These are phyloP conservation scores for Bradynema listronoti DNA, from an alignment of 1,140 invertebrate genomes.

Conservation along the genomic window DNA sequence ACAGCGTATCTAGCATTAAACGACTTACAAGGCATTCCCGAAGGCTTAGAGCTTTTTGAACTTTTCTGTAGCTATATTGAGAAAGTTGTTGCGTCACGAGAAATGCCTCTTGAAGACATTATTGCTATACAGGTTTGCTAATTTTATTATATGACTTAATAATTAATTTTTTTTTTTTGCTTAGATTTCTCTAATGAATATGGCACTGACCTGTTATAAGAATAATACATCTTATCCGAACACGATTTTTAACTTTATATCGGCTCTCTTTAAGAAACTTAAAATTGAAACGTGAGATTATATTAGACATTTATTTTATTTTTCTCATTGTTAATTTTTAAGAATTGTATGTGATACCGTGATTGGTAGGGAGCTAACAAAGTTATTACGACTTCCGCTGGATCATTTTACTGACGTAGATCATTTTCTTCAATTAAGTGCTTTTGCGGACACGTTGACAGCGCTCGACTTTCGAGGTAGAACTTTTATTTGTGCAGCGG, in stretches of 20 bases:
- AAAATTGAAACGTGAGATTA: conserved; percentile 68
- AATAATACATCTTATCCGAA: conserved; percentile 89
- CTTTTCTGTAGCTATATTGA: conserved; percentile 96
- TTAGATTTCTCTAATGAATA: conserved; percentile 70
- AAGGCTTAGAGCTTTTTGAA: conserved; percentile 87
- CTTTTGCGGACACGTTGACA: conserved; percentile 76
- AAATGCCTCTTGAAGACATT: conserved; percentile 86
- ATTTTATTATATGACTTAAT: conserved; percentile 5
- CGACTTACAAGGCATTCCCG: conserved; percentile 69
- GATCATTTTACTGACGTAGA: conserved; percentile 89
- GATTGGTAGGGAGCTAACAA: conserved; percentile 81
- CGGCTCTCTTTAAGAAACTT: conserved; percentile 73
- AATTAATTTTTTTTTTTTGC: conserved; percentile 13
- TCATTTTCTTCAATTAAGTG: conserved; percentile 69
- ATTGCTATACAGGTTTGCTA: conserved; percentile 79
- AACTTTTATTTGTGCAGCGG: conserved; percentile 76
- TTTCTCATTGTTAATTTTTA: conserved; percentile 41
- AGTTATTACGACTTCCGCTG: conserved; percentile 81
- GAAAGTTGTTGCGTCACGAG: conserved; percentile 70
- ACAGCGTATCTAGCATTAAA: conserved; percentile 62
- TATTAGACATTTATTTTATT: conserved; percentile 6
- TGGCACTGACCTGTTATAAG: conserved; percentile 91
- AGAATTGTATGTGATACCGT: conserved; percentile 73
- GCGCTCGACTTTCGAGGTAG: conserved; percentile 83
- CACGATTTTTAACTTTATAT: conserved; percentile 81